Evolutionary conservation across 2,888 invertebrate genomes (phyloP).

Genomic region (Apodemia hepburni): DNA sequence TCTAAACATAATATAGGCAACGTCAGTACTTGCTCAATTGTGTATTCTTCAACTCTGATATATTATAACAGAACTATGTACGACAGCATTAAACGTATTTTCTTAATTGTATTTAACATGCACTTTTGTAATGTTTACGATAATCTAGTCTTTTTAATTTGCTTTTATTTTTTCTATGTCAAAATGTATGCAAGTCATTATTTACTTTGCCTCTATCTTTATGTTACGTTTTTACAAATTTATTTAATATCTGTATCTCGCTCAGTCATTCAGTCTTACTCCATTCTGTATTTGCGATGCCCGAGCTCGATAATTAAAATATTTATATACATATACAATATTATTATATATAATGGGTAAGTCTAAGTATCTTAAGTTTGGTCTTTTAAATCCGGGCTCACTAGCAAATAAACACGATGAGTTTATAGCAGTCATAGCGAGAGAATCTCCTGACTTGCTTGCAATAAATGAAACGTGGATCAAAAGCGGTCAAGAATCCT

Average conservation of each 20-base stretch:
- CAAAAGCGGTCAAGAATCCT: background rate
- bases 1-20: too few relatives aligned
- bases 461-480: background rate
- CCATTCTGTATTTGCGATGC: background rate
- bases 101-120: too few relatives aligned
- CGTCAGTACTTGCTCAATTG: too few relatives aligned
- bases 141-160: too few relatives aligned
- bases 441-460: background rate
- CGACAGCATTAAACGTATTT: too few relatives aligned
- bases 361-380: background rate
- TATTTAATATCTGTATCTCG: background rate
- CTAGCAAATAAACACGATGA: constrained; percentile 2
- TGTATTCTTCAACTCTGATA: too few relatives aligned
- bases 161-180: too few relatives aligned
- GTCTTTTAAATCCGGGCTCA: constrained; percentile 8
- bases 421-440: background rate
- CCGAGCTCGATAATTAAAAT: background rate
- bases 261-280: background rate
- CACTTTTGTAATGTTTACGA: too few relatives aligned
- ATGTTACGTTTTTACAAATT: background rate
- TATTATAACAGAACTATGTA: too few relatives aligned
- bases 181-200: background rate
- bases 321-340: background rate
- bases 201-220: background rate
- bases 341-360: background rate